A percentile compares a stretch with the other conserved stretches of the same genome.
Conservation (phyloP, 2,888 invertebrate genomes). For the Conistra vaccinii region DNA sequence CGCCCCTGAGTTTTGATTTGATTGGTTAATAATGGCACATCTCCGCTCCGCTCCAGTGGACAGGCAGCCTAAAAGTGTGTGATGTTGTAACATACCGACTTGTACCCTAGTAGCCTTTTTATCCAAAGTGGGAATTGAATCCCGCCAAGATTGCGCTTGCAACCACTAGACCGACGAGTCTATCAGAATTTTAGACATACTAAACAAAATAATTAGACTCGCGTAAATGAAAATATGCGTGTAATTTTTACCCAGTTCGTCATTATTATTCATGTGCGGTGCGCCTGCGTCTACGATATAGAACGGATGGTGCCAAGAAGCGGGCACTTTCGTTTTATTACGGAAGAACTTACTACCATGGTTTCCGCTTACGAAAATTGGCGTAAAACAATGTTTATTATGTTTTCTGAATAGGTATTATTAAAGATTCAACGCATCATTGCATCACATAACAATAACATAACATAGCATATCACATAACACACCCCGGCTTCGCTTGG, state of each 20-base stretch:
- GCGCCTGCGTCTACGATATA: conserved; percentile 24
- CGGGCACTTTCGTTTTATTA: conserved; percentile 55
- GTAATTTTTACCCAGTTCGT: background rate
- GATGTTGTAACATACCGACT: no score
- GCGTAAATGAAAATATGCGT: background rate
- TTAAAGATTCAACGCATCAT: background rate
- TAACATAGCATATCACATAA: no score
- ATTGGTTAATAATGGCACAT: no score
- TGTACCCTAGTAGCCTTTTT: background rate
- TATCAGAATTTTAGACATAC: background rate
- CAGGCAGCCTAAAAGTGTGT: no score
- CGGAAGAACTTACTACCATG: conserved; percentile 47
- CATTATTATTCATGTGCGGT: conserved; percentile 12
- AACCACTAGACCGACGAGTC: background rate
- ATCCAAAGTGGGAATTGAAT: background rate
- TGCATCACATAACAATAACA: no score
- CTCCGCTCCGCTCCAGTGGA: no score
- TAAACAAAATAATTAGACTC: background rate
- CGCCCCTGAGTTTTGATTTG: no score
- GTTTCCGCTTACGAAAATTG: conserved; percentile 56
- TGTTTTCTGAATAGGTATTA: conserved; percentile 17
- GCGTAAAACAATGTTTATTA: conserved; percentile 31
- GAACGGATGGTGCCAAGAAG: conserved; percentile 35
- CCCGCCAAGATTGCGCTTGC: background rate
- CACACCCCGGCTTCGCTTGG: background rate